Base-by-base conservation (phyloP, 1,140 invertebrate genomes). In the Trachymyrmex cornetzi region DNA sequence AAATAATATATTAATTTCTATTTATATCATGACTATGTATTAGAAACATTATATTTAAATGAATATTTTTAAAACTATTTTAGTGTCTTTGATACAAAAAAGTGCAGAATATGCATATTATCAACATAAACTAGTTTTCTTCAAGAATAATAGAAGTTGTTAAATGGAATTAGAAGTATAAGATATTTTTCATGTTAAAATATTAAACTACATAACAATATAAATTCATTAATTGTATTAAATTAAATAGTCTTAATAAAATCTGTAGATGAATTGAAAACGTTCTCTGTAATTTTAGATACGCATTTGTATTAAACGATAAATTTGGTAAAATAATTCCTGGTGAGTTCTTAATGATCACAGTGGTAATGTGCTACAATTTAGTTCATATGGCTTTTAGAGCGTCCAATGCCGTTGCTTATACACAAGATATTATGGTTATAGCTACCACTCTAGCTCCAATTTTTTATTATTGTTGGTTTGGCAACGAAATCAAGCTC, bases 401-500 rank as follows among this genome's bases (percentile, higher is more conserved):
- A 9, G 59, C 95, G 95, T 93, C 4, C 95, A 95, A 92, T 84
- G 94, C 53, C 94, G 38, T 22, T 77, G 89, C 27, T 38, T 75
- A 61, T 22, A 1, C 80, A 11, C 72, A 75, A 7, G 48, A 85
- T 2, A 9, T 87, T 27, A 22, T 91, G 19, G 89, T 86, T 50
- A 22, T 86, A 3, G 34, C 80, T 27, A 80, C 57, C 16, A 85
- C 80, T 11, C 12, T 86, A 7, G 19, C 87, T 5, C 89, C 96
- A 75, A 91, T 96, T 14, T 95, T 95, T 67, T 89, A 96, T 0
- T 96, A 96, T 80, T 96, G 96, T 89, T 96, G 96, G 96, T 96
- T 95, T 85, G 96, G 96, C 19, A 96, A 95, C 88, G 95, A 96
- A 91, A 93, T 96, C 0, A 96, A 87, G 48, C 63, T 77, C 2